Percentiles rank a stretch among this genome's conserved stretches.
Conservation (phyloP, 2,113 vertebrate species). For the Atractosteus spatula region DNA sequence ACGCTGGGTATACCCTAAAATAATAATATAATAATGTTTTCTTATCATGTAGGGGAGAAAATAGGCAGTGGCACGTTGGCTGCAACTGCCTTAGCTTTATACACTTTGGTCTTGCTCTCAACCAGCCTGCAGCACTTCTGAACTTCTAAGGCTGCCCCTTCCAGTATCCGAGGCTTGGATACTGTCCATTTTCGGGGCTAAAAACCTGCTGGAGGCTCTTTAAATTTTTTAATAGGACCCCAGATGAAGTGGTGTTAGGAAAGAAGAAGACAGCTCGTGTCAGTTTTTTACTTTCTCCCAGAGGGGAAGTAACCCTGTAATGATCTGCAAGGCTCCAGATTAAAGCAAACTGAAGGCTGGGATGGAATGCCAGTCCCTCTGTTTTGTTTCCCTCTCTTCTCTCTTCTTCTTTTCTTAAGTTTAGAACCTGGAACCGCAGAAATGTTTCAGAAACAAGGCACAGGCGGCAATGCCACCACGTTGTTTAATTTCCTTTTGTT, state of each 20-base stretch:
- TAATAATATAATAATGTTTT: constrained; percentile 81
- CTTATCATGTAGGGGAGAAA: constrained; percentile 70
- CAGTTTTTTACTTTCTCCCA: constrained; percentile 48
- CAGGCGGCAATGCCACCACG: constrained; percentile 19
- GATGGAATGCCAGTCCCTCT: constrained; percentile 22
- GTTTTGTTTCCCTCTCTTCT: constrained; percentile 3
- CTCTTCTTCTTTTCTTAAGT: constrained; percentile 12
- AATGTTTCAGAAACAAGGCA: background rate
- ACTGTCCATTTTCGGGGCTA: constrained; percentile 49
- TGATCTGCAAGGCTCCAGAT: constrained; percentile 49
- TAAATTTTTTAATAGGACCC: constrained; percentile 48
- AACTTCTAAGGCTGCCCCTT: constrained; percentile 26
- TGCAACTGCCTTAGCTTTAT: constrained; percentile 59
- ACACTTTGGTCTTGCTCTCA: constrained; percentile 40
- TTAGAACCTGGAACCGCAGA: background rate
- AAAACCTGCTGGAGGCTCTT: constrained; percentile 46
- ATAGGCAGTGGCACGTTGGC: constrained; percentile 66
- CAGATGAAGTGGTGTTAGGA: constrained; percentile 43
- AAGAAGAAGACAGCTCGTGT: constrained; percentile 45
- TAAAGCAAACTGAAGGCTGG: constrained; percentile 46
- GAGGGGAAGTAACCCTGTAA: constrained; percentile 49
- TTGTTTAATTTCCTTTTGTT: constrained; percentile 18
- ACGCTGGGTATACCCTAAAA: constrained; percentile 79
- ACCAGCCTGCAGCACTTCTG: constrained; percentile 19
- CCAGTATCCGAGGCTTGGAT: constrained; percentile 36